phyloP scores from a whole-genome alignment of 2,113 vertebrate species.

The Scolopax mira region DNA sequence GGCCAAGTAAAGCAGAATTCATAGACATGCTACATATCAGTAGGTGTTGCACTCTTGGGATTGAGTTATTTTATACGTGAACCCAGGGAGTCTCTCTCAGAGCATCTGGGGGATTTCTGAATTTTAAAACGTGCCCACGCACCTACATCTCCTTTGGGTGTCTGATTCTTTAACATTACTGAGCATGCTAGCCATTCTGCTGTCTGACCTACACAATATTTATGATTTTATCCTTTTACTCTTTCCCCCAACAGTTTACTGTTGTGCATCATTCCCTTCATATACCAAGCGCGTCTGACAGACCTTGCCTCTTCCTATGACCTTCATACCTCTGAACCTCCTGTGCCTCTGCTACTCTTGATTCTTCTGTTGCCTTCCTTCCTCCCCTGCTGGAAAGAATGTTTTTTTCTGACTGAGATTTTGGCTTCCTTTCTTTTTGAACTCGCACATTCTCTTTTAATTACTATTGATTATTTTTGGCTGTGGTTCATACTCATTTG shows the following conservation, averaged over 20 bases:
- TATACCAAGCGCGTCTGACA: conserved; percentile 83
- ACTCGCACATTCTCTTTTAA: conserved; percentile 10
- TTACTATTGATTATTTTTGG: conserved; percentile 30
- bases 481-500: conserved; percentile 4
- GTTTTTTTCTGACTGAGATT: neutral
- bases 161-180: neutral
- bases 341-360: conserved; percentile 56
- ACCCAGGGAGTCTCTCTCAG: neutral
- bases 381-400: conserved; percentile 27
- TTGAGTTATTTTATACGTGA: neutral
- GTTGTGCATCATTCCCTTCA: conserved; percentile 90
- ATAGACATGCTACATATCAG: accelerated
- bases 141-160: neutral
- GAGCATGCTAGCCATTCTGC: neutral
- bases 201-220: neutral
- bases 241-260: conserved; percentile 84
- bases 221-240: conserved; percentile 60
- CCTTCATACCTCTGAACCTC: conserved; percentile 62
- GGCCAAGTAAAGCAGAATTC: neutral
- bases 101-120: neutral
- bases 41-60: neutral
- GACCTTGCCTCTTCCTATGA: conserved; percentile 62
- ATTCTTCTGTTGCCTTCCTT: conserved; percentile 49
- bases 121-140: neutral
- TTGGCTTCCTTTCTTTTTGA: conserved; percentile 48